Conservation (phyloP, 2,113 vertebrate genomes). For the Alces alces region DNA sequence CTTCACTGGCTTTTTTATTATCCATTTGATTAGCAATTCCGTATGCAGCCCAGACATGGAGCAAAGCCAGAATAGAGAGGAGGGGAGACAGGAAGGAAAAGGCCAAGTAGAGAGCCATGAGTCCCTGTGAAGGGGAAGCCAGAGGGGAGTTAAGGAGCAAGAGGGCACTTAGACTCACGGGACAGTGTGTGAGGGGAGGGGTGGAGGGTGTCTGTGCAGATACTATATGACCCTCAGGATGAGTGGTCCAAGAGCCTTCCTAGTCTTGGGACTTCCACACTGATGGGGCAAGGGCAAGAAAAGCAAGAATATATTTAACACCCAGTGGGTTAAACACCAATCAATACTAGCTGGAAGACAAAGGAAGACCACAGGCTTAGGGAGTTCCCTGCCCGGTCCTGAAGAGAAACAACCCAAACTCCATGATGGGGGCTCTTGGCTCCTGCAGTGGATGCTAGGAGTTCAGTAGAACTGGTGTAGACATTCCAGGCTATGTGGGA, state of each 20-base stretch:
- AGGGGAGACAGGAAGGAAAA: neutral
- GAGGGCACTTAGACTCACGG: neutral
- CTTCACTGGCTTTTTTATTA: constrained; percentile 67
- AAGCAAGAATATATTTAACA: neutral
- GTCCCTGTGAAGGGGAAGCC: neutral
- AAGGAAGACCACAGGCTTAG: neutral
- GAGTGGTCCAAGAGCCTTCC: neutral
- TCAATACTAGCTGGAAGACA: neutral
- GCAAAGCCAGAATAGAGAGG: constrained; percentile 28
- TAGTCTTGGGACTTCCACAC: neutral
- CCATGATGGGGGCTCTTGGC: neutral
- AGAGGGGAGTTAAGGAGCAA: neutral
- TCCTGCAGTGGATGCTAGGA: neutral
- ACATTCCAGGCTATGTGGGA: neutral
- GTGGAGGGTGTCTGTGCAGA: fast-evolving
- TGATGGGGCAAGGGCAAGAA: neutral
- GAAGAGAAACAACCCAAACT: neutral
- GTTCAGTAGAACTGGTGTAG: neutral
- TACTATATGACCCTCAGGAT: neutral
- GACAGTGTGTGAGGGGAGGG: neutral
- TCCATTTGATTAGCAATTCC: constrained; percentile 62
- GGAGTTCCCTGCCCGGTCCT: neutral
- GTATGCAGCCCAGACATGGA: constrained; percentile 39
- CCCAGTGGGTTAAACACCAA: neutral
- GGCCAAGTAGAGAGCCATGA: neutral